Evolutionary conservation across 1,140 invertebrate genomes (phyloP).

Genomic region (Polypedilum pembai): DNA sequence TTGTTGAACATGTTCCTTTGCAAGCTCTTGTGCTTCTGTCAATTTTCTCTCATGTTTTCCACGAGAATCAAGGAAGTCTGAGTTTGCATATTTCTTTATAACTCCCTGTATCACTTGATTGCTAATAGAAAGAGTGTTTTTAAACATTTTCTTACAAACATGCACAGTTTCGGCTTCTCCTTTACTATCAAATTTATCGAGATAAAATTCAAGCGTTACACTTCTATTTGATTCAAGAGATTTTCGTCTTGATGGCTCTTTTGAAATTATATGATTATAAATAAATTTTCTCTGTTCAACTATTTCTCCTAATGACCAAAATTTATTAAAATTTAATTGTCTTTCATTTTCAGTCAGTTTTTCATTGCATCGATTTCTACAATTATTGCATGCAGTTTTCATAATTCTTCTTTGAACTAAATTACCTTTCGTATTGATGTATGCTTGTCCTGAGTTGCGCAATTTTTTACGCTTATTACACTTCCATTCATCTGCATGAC

Average conservation of each 20-base stretch:
- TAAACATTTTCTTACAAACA: conserved; percentile 22
- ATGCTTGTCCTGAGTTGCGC: not conserved
- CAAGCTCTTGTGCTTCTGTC: not conserved
- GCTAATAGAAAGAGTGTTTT: not conserved
- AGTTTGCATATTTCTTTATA: not conserved
- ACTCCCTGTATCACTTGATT: not conserved
- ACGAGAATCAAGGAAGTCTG: not conserved
- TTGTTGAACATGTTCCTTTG: not conserved
- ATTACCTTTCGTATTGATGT: not conserved
- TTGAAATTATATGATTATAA: not conserved
- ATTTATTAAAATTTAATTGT: not conserved
- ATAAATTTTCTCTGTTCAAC: not conserved
- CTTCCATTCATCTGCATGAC: not conserved
- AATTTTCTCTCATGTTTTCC: conserved; percentile 16
- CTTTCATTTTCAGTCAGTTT: not conserved
- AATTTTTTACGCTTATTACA: not conserved
- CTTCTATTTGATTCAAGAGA: not conserved
- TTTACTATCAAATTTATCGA: not conserved
- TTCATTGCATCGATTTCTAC: not conserved
- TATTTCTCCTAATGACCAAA: not conserved
- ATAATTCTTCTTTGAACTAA: not conserved
- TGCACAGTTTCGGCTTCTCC: not conserved
- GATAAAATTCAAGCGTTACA: not conserved
- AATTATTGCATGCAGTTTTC: not conserved
- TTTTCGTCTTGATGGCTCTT: not conserved